Evolutionary conservation across 2,888 invertebrate species (phyloP).

Genomic region (Rhingia campestris): DNA sequence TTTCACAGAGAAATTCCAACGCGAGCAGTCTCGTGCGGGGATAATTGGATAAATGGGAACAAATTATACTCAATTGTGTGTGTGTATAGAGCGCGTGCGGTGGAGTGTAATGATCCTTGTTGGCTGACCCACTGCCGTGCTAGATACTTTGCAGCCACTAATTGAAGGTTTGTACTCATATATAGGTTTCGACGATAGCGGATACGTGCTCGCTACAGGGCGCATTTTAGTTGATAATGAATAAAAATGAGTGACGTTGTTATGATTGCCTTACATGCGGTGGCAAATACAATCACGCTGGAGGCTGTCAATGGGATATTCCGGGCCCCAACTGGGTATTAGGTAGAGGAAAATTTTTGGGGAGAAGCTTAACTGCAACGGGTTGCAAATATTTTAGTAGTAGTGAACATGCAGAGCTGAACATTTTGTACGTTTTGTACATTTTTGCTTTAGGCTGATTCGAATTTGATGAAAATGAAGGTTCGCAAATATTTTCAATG

Average conservation of each 20-base stretch:
- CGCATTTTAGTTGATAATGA: slow-evolving; percentile 12
- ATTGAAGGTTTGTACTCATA: slow-evolving; percentile 25
- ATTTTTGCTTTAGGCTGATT: no score
- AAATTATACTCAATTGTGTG: slow-evolving; percentile 53
- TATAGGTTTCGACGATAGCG: slow-evolving; percentile 15
- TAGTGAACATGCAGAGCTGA: no score
- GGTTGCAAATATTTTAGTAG: no score
- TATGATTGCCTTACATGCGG: slow-evolving; percentile 10
- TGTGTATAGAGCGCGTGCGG: slow-evolving; percentile 2
- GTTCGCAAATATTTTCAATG: no score
- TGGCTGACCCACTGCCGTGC: slow-evolving; percentile 29
- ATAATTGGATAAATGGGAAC: slow-evolving; percentile 68
- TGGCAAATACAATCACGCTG: neutral
- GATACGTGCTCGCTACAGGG: neutral
- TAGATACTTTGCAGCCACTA: slow-evolving; percentile 16
- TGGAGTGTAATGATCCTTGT: slow-evolving; percentile 23
- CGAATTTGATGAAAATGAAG: no score
- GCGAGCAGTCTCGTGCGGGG: slow-evolving; percentile 36
- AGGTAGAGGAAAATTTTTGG: no score
- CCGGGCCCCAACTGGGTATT: no score
- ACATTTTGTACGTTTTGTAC: no score
- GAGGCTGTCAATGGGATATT: no score
- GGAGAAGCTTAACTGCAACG: no score
- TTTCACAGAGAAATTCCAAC: slow-evolving; percentile 9
- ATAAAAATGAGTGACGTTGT: slow-evolving; percentile 24